Base-by-base conservation (phyloP, 2,113 vertebrate genomes). In the Strix aluco region DNA sequence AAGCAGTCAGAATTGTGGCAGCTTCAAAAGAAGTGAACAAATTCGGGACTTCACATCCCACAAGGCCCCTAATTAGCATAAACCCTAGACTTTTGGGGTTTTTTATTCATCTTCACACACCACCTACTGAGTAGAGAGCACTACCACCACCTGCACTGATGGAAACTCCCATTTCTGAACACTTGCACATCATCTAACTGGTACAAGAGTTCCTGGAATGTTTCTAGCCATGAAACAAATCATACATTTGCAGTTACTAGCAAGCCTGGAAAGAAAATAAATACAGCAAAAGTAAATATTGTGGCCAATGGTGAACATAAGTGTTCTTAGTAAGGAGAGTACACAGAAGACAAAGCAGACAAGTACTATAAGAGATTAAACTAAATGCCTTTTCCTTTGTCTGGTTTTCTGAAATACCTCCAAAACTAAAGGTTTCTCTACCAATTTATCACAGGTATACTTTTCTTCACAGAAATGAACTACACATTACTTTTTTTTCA, bases 1-100 rank as follows among this genome's bases (percentile, higher is more conserved):
- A n/a, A 0, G 0, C 40, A 90, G 82, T 2, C 61, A 84, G 11
- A 66, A 70, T 3, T 15, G 27, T 42, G 20, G 34, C 3, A 8
- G 20, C n/a, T 92, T 84, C 69, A 80, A 46, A 46, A 59, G 32
- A 62, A 65, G 12, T 14, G 29, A 92, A 67, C 6, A 54, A 86
- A 83, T n/a, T 88, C 55, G 65, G 25, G 46, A 13, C 16, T 36
- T 49, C 13, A 49, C 8, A 65, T 4, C 8, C 42, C 59, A 89
- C 65, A 62, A 36, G 19, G 65, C 6, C 32, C 5, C 20, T 29
- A 87, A 20, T 25, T 40, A 67, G 32, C 26, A 55, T 4, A 74
- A 78, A 67, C 5, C 9, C 65, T 23, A 58, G 51, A 71, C 26
- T 67, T 81, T 0, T 0, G 29, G 9, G 1, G 1, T 12, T 49